A percentile compares a stretch with the other conserved stretches of the same genome.
Evolutionary conservation across 1,140 invertebrate genomes (phyloP).

Genomic region (Drosophila eugracilis): DNA sequence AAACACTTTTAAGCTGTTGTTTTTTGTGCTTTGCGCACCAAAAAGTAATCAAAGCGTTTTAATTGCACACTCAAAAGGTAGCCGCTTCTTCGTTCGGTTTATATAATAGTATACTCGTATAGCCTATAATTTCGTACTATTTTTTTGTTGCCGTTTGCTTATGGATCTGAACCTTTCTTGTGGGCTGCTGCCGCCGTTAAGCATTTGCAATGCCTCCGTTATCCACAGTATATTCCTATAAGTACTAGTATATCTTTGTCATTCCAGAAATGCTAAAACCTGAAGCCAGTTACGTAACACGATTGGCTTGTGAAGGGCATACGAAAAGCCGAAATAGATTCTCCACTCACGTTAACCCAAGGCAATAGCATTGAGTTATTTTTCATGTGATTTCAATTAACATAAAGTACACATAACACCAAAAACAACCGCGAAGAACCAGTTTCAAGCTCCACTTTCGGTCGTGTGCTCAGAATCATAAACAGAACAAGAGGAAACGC

Average conservation of each 20-base stretch:
- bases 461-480: slow-evolving; percentile 40
- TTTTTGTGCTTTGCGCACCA: slow-evolving; percentile 11
- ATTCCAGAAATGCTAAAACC: slow-evolving; percentile 26
- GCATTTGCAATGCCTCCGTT: slow-evolving; percentile 44
- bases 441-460: slow-evolving; percentile 44
- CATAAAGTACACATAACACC: slow-evolving; percentile 28
- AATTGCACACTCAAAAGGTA: slow-evolving; percentile 56
- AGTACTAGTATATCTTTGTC: slow-evolving; percentile 1
- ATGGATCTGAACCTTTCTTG: slow-evolving; percentile 23
- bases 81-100: slow-evolving; percentile 23
- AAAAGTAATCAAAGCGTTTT: slow-evolving; percentile 49
- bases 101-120: no score
- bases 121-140: slow-evolving; percentile 49
- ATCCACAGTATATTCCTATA: slow-evolving; percentile 2
- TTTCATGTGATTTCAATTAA: slow-evolving; percentile 40
- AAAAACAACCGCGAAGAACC: slow-evolving; percentile 24
- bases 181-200: slow-evolving; percentile 9
- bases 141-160: slow-evolving; percentile 48
- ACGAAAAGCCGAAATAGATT: slow-evolving; percentile 28
- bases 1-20: neutral
- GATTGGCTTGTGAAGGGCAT: slow-evolving; percentile 1
- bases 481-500: no score
- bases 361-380: slow-evolving; percentile 46
- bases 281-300: slow-evolving; percentile 22
- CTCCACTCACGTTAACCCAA: slow-evolving; percentile 44